phyloP scores from a whole-genome alignment of 2,888 invertebrate species.

The Melanostoma scalare region DNA sequence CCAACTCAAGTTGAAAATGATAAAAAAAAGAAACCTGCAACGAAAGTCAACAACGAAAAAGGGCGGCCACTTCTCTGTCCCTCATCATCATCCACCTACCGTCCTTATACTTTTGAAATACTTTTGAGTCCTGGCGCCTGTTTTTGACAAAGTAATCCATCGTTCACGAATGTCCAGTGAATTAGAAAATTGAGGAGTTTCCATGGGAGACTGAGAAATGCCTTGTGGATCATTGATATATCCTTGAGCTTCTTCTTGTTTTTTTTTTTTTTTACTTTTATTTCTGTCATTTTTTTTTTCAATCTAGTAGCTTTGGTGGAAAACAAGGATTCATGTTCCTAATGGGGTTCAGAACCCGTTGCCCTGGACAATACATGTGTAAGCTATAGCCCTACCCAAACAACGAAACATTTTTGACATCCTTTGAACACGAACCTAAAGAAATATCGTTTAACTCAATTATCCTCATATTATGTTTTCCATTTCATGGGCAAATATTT shows the following conservation, averaged over 20 bases:
- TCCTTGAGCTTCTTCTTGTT: slow-evolving; percentile 54
- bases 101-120: slow-evolving; percentile 46
- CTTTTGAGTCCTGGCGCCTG: slow-evolving; percentile 66
- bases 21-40: background rate
- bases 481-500: slow-evolving; percentile 62
- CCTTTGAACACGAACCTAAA: slow-evolving; percentile 61
- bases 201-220: slow-evolving; percentile 62
- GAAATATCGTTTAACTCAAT: slow-evolving; percentile 70
- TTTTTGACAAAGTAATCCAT: slow-evolving; percentile 70
- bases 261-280: slow-evolving; percentile 13
- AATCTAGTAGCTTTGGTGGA: slow-evolving; percentile 19
- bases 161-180: slow-evolving; percentile 65
- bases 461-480: slow-evolving; percentile 66
- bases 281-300: slow-evolving; percentile 29
- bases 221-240: slow-evolving; percentile 51
- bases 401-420: slow-evolving; percentile 42
- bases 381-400: slow-evolving; percentile 44
- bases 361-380: slow-evolving; percentile 61
- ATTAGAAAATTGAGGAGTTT: slow-evolving; percentile 68
- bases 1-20: slow-evolving; percentile 11
- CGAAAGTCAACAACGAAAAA: slow-evolving; percentile 35
- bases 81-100: background rate
- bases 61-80: slow-evolving; percentile 8
- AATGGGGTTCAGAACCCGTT: slow-evolving; percentile 68
- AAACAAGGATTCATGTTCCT: slow-evolving; percentile 62